Evolutionary conservation across 2,797 vertebrate species (phyloP).

Genomic region (Poeciliopsis gracilis): DNA sequence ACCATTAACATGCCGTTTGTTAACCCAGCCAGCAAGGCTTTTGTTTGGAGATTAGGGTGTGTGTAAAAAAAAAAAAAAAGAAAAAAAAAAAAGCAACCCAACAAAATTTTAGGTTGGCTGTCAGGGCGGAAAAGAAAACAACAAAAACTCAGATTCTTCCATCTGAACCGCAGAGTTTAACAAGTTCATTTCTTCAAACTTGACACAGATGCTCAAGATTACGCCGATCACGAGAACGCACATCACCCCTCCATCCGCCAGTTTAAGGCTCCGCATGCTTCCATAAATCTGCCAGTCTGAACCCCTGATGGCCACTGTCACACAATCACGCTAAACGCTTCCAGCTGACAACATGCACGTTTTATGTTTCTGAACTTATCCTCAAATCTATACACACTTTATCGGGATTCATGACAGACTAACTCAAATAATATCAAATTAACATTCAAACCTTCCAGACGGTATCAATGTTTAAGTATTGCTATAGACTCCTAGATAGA

Average conservation of each 20-base stretch:
- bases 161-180: conserved; percentile 12
- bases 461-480: background rate
- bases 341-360: background rate
- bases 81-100: conserved; percentile 11
- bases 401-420: background rate
- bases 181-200: background rate
- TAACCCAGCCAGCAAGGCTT: background rate
- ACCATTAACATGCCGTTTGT: conserved; percentile 21
- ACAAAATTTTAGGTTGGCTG: background rate
- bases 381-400: background rate
- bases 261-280: background rate
- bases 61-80: no score
- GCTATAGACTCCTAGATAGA: background rate
- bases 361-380: background rate
- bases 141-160: background rate
- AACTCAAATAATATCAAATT: background rate
- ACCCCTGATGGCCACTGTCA: background rate
- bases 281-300: background rate
- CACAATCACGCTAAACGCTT: background rate
- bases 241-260: background rate
- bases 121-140: background rate
- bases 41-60: conserved; percentile 35
- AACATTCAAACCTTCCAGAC: background rate
- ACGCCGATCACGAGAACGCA: background rate
- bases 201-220: background rate